Evolutionary conservation across 2,888 invertebrate genomes (phyloP).

Genomic region (Copidosoma aretas): DNA sequence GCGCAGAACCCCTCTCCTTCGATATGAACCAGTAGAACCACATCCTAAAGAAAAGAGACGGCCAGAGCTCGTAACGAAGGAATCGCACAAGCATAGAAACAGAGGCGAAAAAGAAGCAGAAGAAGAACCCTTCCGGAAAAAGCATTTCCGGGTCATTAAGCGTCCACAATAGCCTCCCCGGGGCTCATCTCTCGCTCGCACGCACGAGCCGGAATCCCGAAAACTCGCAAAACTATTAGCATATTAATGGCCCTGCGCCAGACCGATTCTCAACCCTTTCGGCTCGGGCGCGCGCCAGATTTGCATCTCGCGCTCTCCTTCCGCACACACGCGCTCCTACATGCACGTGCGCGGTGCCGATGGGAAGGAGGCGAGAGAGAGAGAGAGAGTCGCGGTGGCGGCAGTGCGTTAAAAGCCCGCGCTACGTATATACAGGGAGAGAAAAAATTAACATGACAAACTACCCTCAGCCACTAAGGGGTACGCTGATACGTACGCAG

Average conservation of each 20-base stretch:
- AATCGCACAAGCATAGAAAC: no score
- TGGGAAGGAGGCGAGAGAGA: slow-evolving; percentile 35
- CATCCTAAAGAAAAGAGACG: not conserved
- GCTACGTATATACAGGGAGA: slow-evolving; percentile 44
- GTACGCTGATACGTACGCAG: slow-evolving; percentile 58
- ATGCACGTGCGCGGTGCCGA: slow-evolving; percentile 45
- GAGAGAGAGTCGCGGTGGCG: no score
- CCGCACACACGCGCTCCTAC: slow-evolving; percentile 6
- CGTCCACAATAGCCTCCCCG: slow-evolving; percentile 52
- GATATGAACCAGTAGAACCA: not conserved
- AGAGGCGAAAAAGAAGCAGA: slow-evolving; percentile 6
- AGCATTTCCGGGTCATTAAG: slow-evolving; percentile 62
- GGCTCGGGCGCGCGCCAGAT: slow-evolving; percentile 59
- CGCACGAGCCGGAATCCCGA: slow-evolving; percentile 60
- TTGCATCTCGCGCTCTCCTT: slow-evolving; percentile 55
- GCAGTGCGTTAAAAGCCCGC: slow-evolving; percentile 63
- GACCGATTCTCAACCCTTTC: slow-evolving; percentile 62
- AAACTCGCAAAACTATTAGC: slow-evolving; percentile 62
- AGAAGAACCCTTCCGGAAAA: slow-evolving; percentile 61
- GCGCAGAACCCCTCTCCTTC: no score
- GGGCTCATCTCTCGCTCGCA: no score
- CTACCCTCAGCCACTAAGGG: slow-evolving; percentile 61
- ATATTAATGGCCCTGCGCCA: slow-evolving; percentile 60
- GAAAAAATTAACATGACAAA: slow-evolving; percentile 62
- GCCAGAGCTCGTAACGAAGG: no score